Base-by-base conservation (phyloP, 2,113 vertebrate species). In the Parotia lawesii region DNA sequence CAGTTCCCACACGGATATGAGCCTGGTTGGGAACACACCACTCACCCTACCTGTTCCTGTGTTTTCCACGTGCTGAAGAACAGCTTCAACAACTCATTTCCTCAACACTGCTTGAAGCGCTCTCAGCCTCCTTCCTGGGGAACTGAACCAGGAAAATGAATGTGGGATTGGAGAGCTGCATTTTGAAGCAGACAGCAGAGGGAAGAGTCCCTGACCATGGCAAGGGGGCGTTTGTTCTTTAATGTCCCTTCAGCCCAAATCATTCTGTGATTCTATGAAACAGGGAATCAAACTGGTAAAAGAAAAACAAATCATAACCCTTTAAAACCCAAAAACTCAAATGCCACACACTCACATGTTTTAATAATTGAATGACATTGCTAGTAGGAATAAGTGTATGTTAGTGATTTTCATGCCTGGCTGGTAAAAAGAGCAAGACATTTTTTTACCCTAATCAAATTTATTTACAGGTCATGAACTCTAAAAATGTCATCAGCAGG, bases 61-160 rank as follows among this genome's bases (percentile, higher is more conserved):
- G 33, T 54, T 71, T 84, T 93, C 91, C 93, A 87, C 91, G 0
- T 89, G 84, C 84, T 94, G 66, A 91, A 57, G 15, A 81, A 57
- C 64, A 90, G 35, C 42, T 40, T 60, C 21, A 76, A 77, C 64
- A 90, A 24, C 31, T n/a, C 53, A 60, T n/a, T 92, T 93, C 69
- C 64, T 74, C 86, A 48, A 37, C 5, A 16, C 6, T 4, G 1
- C 15, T 22, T 45, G 11, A 72, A 90, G 69, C 24, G 27, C 11
- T 66, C 66, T 58, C 29, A 50, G 14, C 15, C 8, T 54, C 35
- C 24, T 62, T 50, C 19, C 31, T 42, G 42, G 16, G 25, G 29
- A 77, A 19, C 19, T 57, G 14, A 25, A 62, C 11, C 9, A 69
- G 64, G 38, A 74, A 64, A 65, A 80, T 24, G 0, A 15, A 69